Conservation (phyloP, 2,113 vertebrate species). For the Chaetops frenatus region DNA sequence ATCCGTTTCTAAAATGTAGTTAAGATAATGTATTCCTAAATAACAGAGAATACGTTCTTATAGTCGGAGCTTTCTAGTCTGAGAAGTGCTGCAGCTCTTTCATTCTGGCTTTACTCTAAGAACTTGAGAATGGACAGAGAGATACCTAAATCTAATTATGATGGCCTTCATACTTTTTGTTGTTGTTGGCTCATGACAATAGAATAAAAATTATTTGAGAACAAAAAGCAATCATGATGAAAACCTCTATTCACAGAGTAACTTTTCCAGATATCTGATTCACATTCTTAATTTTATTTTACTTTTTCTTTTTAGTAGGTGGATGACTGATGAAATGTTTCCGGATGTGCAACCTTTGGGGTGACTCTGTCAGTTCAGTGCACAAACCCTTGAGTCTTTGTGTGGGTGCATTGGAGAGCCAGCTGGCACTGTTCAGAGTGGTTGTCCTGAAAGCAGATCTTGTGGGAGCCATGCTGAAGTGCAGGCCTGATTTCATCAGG, state of each 20-base stretch:
- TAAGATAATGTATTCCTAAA: neutral
- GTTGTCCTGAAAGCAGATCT: neutral
- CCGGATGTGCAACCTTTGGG: neutral
- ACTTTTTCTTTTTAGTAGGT: neutral
- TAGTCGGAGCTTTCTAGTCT: neutral
- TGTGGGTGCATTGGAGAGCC: neutral
- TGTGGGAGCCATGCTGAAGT: neutral
- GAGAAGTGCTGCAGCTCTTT: neutral
- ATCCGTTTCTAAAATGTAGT: neutral
- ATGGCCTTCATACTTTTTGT: neutral
- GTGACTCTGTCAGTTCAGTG: neutral
- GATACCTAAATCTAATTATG: neutral
- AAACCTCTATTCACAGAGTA: neutral
- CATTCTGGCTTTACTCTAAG: neutral
- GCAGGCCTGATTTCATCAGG: neutral
- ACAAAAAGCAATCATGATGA: neutral
- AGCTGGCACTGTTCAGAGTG: neutral
- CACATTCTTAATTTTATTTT: neutral
- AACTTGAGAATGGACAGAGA: neutral
- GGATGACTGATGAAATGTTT: neutral
- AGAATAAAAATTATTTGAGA: neutral
- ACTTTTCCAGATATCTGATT: neutral
- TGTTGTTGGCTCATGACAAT: neutral
- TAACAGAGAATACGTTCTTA: neutral
- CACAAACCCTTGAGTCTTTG: neutral